Percentiles rank a stretch among this genome's conserved stretches.
phyloP scores from a whole-genome alignment of 2,888 invertebrate species.

The Ochropleura leucogaster region DNA sequence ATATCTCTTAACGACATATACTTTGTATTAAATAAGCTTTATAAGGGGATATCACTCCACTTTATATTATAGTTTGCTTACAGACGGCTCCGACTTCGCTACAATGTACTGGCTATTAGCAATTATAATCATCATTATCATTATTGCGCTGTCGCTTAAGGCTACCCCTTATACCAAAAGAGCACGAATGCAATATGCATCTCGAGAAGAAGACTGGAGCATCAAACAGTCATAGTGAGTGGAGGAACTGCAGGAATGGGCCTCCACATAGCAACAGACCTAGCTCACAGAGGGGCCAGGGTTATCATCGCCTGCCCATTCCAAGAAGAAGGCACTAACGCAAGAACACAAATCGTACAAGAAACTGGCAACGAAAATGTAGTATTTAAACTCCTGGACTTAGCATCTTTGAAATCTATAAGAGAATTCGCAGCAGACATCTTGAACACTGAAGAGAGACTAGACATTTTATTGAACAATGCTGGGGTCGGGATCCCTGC shows the following conservation, averaged over 20 bases:
- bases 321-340: constrained; percentile 73
- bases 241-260: constrained; percentile 83
- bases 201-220: constrained; percentile 60
- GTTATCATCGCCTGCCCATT: constrained; percentile 81
- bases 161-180: constrained; percentile 59
- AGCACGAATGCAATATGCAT: constrained; percentile 66
- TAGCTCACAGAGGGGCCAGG: constrained; percentile 78
- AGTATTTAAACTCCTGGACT: constrained; percentile 92
- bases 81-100: background rate
- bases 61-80: constrained; percentile 17
- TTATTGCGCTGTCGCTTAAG: constrained; percentile 39
- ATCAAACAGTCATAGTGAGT: constrained; percentile 72
- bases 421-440: constrained; percentile 94
- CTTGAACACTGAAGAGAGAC: constrained; percentile 91
- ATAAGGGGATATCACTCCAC: background rate
- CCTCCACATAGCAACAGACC: constrained; percentile 76
- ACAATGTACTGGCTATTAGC: constrained; percentile 45
- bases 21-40: background rate
- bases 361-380: constrained; percentile 92
- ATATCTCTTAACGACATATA: no score
- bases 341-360: constrained; percentile 90
- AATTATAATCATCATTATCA: constrained; percentile 38
- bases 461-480: constrained; percentile 96
- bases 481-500: constrained; percentile 92
- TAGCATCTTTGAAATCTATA: constrained; percentile 93